These are phyloP conservation scores for Phragmatobia fuliginosa DNA, from an alignment of 2,888 invertebrate genomes.

Conservation along the genomic window DNA sequence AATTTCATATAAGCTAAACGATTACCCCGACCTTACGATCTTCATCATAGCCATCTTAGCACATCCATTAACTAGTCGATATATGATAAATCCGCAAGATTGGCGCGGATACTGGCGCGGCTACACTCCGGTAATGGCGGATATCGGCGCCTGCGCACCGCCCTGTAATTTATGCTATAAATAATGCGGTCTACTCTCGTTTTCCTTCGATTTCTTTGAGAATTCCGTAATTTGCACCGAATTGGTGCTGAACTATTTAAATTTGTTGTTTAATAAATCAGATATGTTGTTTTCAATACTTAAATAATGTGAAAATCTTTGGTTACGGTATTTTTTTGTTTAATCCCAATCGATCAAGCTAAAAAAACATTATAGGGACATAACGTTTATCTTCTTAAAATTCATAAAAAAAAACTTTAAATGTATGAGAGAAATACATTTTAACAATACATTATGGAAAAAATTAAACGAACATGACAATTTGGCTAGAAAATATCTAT, in stretches of 20 bases:
- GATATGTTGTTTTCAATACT: neutral
- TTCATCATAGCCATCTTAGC: constrained; percentile 36
- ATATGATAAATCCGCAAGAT: constrained; percentile 43
- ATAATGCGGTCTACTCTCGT: constrained; percentile 33
- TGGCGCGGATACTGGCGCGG: constrained; percentile 19
- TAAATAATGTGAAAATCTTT: too few relatives aligned
- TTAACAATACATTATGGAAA: too few relatives aligned
- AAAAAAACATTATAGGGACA: too few relatives aligned
- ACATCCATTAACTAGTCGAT: constrained; percentile 35
- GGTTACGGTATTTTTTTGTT: too few relatives aligned
- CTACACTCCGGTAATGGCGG: constrained; percentile 35
- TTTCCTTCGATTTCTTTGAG: constrained; percentile 24
- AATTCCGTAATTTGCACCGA: constrained; percentile 21
- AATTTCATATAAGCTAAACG: neutral
- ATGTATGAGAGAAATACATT: too few relatives aligned
- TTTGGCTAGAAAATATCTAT: too few relatives aligned
- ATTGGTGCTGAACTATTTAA: constrained; percentile 10
- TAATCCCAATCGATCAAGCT: too few relatives aligned
- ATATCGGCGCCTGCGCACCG: constrained; percentile 44
- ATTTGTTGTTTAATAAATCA: constrained; percentile 9
- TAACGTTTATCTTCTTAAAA: too few relatives aligned
- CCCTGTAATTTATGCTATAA: constrained; percentile 44
- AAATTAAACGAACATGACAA: too few relatives aligned
- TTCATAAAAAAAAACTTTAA: too few relatives aligned
- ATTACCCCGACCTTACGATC: constrained; percentile 27